Base-by-base conservation (phyloP, 2,888 invertebrate species). In the Philereme transversata region DNA sequence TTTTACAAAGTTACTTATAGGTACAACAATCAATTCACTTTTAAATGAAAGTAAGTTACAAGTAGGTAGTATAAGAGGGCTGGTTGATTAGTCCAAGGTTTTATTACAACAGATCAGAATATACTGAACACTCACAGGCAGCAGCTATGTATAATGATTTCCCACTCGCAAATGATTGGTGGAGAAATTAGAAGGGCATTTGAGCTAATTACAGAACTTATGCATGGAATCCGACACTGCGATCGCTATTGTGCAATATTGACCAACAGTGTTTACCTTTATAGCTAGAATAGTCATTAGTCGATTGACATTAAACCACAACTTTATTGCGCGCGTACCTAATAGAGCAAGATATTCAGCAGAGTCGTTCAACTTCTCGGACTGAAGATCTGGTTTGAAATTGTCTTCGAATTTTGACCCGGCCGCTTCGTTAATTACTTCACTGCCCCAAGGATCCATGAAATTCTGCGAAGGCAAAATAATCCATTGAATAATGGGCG, bases 261-360 rank as follows among this genome's bases (percentile, higher is more conserved):
- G 50, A 35, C 55, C 48, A 40, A 52, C 64, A 64, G 61, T 65
- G 63, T 61, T 46, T 59, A 57, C 50, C 55, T 68, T 51, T 67
- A 50, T 52, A 45, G 4, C 4, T 40, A 40, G 40, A 10, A 4
- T 43, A 43, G 43, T 11, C 7, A 45, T 7, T 45, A 6, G 4
- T n/a, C 7, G 22, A 22, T 6, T 22, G 10, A 34, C 8, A 41
- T 3, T 7, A 47, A 57, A 69, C 60, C 57, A 65, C 36, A 60
- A 64, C 55, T 6, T 34, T 67, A 55, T 56, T 60, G 51, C 60
- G 51, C 64, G 70, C 59, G 70, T 88, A 96, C 96, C 96, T 73
- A 96, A 92, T 68, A 94, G 85, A 63, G 94, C 94, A 57, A 96
- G 85, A 82, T 95, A 95, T 74, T 94, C 93, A 8, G 93, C 93